Evolutionary conservation across 2,888 invertebrate species (phyloP).

Genomic region (Pterobdella sp.): DNA sequence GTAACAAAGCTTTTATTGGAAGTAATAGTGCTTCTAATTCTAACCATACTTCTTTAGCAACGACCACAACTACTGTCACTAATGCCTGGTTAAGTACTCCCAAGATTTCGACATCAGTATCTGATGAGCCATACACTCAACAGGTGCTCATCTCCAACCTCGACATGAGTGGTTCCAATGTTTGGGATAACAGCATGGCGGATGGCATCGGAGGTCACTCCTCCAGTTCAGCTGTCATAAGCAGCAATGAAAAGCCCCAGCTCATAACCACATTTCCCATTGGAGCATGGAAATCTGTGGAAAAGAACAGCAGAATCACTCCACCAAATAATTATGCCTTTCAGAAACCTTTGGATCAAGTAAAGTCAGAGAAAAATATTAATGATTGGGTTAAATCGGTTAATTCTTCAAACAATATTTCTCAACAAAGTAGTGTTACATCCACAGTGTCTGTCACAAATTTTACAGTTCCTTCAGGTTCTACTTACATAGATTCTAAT

Average conservation of each 20-base stretch:
- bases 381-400: not conserved
- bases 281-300: constrained; percentile 31
- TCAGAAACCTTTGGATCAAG: not conserved
- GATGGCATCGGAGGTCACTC: constrained; percentile 24
- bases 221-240: not conserved
- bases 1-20: not conserved
- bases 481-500: not conserved
- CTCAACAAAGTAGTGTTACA: not conserved
- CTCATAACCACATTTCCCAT: constrained; percentile 30
- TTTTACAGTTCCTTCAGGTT: not conserved
- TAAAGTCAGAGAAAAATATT: not conserved
- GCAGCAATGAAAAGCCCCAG: constrained; percentile 25
- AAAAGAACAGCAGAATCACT: not conserved
- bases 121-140: not conserved
- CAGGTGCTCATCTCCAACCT: not conserved
- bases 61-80: not conserved
- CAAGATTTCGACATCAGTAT: not conserved
- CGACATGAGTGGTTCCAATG: constrained; percentile 19
- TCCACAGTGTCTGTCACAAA: not conserved
- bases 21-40: not conserved
- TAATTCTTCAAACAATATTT: not conserved
- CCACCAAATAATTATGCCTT: constrained; percentile 18
- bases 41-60: not conserved
- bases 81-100: not conserved
- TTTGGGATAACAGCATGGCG: constrained; percentile 36